A percentile compares a stretch with the other conserved stretches of the same genome.
Evolutionary conservation across 2,797 vertebrate genomes (phyloP).

Genomic region (Thripadectes ignobilis): DNA sequence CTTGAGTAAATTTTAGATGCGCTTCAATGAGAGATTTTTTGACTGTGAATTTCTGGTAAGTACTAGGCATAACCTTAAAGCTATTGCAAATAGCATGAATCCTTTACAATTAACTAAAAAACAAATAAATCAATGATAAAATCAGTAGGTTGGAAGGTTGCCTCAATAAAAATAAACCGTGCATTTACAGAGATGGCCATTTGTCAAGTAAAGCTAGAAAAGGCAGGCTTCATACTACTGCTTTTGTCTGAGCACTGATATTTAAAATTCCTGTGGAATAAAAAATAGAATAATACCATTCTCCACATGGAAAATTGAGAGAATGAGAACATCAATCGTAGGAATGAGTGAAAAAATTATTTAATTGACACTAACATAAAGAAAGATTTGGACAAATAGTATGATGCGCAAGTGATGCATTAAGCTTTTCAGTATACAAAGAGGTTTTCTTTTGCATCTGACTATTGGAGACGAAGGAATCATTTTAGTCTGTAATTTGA

Average conservation of each 20-base stretch:
- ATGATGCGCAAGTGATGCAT: not conserved
- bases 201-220: not conserved
- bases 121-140: not conserved
- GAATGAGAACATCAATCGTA: not conserved
- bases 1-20: not conserved
- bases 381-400: not conserved
- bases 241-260: not conserved
- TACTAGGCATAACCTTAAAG: not conserved
- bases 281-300: not conserved
- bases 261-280: not conserved
- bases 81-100: not conserved
- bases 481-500: not conserved
- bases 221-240: not conserved
- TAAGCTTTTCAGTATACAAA: not conserved
- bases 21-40: not conserved
- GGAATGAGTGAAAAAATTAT: not conserved
- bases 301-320: not conserved
- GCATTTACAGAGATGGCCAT: not conserved
- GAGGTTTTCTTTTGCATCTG: not conserved
- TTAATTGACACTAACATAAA: constrained; percentile 1
- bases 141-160: not conserved
- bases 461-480: not conserved
- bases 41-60: not conserved
- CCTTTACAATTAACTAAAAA: not conserved
- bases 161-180: not conserved